A percentile compares a stretch with the other conserved stretches of the same genome.
Conservation (phyloP, 2,797 vertebrate genomes). For the Sebastes itinus region DNA sequence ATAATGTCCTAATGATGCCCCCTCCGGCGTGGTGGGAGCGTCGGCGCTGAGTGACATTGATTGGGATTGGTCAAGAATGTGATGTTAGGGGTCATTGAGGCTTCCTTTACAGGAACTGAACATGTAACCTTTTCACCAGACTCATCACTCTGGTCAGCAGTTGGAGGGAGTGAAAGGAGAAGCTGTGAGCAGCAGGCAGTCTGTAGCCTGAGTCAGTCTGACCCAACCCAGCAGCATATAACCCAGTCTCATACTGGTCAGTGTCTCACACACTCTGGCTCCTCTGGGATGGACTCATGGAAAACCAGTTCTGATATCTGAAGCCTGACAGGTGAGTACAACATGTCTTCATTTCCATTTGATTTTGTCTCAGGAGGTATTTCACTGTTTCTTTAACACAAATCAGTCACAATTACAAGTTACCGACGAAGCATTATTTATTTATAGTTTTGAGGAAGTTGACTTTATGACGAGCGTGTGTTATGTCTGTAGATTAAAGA, state of each 20-base stretch:
- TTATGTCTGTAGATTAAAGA: no score
- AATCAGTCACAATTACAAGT: background rate
- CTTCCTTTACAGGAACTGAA: background rate
- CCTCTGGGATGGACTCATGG: background rate
- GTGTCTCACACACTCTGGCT: background rate
- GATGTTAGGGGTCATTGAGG: background rate
- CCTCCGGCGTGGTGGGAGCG: no score
- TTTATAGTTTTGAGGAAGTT: background rate
- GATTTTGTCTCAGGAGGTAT: background rate
- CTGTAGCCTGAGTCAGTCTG: background rate
- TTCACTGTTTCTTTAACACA: background rate
- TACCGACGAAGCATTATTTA: background rate
- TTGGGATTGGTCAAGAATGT: background rate
- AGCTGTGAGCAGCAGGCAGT: background rate
- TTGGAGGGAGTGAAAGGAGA: background rate
- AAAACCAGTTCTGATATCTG: background rate
- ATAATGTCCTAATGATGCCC: no score
- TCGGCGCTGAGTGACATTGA: no score
- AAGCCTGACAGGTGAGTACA: constrained; percentile 36
- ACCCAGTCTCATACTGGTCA: background rate
- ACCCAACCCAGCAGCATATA: constrained; percentile 16
- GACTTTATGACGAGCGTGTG: no score
- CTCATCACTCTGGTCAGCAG: constrained; percentile 12
- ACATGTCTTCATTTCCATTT: background rate
- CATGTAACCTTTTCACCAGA: background rate